Evolutionary conservation across 1,140 invertebrate genomes (phyloP), one percentile per base, ranked within the genome.

Genomic region (Eupristina koningsbergeri): DNA sequence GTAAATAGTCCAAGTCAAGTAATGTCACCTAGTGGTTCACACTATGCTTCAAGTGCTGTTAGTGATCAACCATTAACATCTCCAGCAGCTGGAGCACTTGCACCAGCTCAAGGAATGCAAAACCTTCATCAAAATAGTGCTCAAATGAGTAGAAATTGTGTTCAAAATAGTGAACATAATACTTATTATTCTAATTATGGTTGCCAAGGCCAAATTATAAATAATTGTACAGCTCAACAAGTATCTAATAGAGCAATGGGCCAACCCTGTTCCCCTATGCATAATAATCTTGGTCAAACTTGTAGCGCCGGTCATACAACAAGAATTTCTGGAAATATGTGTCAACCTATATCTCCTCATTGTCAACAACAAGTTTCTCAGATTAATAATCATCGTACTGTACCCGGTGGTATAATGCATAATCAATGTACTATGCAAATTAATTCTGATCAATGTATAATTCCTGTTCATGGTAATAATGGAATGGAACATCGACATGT

Each of bases 11-110:
- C 92, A 5, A 88, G 89, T 11, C 90, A 91, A 73, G 89, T 90
- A 0, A 90, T 91, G 90, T 92, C 90, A 31, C 91, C 92, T 0
- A 89, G 88, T 29, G 91, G 90, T 7, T 74, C 78, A 8, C 90
- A 92, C 45, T 92, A 91, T 45, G 86, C 89, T 0, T 86, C 90
- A 13, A 89, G 87, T 84, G 89, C 92, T 41, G 81, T 89, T 2
- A 92, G 88, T 78, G 92, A 93, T 81, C 94, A 94, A 83, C 93
- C 93, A 19, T 88, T 95, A 85, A 92, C 93, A 0, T 94, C 94
- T 9, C 94, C 94, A 11, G 93, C 94, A 9, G 93, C 94, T 13
- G 94, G 93, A 13, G 91, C 94, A 0, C 88, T 94, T 11, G 94
- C 94, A 0, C 94, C 94, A 1, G 88, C 90, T 22, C 91, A 92